Base-by-base conservation (phyloP, 1,140 invertebrate genomes). In the Cotesia glomerata region DNA sequence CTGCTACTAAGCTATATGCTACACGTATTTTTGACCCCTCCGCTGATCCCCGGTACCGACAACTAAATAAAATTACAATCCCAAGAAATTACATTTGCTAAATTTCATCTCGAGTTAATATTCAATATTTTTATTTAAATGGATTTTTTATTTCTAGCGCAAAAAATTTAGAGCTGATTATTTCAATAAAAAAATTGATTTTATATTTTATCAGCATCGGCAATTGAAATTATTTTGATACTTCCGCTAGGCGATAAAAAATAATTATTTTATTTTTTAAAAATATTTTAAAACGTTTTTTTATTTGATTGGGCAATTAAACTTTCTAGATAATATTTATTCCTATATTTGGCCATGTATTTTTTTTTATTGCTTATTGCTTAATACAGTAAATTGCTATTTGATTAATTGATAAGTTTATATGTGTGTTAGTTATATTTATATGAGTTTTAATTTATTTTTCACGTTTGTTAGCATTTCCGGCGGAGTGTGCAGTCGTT, bases 21-120 rank as follows among this genome's bases (percentile, higher is more conserved):
- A 26, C 49, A 34, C 51, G 58, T 69, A 36, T 56, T 58, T 58
- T 58, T 58, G 56, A 58, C 56, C 56, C 56, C 16, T 58, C 56
- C 26, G 18, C 56, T 52, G 66, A 67, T 71, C 26, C 39, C 52
- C 59, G 16, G 75, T 77, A 58, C 65, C 26, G 26, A 71, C 73
- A 73, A 73, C 73, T 58, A 58, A 58, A 58, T 26, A 26, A 16
- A 9, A 58, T 58, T 5, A 18, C 56, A 58, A 58, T 26, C 8
- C 18, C 16, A 58, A 58, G 54, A 58, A 3, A 26, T 58, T 11
- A 26, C 56, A 58, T 58, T 58, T 45, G 7, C 11, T 11, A 45
- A 45, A 45, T 45, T 45, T 45, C 39, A 45, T 45, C 7, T 11
- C 39, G 2, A 45, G 11, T 11, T 45, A 45, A 45, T 45, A 9